Percentiles rank a stretch among this genome's conserved stretches.
phyloP scores from a whole-genome alignment of 2,797 vertebrate genomes.

The Labeo calbasu region DNA sequence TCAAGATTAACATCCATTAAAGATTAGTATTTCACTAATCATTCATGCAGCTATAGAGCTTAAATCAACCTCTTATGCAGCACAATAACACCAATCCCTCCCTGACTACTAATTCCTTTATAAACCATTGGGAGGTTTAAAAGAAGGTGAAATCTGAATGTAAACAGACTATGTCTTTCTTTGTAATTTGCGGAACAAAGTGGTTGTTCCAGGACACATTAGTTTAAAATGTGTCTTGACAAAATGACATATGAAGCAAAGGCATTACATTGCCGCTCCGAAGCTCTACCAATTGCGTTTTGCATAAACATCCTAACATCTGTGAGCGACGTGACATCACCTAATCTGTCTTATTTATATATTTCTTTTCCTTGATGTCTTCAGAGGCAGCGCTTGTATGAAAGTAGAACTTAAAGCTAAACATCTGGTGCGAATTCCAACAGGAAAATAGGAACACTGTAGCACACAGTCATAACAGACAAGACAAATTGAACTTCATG shows the following conservation, averaged over 20 bases:
- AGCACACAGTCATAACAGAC: conserved; percentile 35
- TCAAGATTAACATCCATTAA: conserved; percentile 18
- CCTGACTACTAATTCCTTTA: conserved; percentile 16
- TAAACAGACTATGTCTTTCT: conserved; percentile 29
- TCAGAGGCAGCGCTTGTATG: conserved; percentile 41
- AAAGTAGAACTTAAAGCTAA: conserved; percentile 50
- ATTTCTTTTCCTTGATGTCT: conserved; percentile 60
- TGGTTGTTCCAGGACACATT: conserved; percentile 47
- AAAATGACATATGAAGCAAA: conserved; percentile 49
- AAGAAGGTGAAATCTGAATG: conserved; percentile 30
- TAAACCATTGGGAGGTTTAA: neutral
- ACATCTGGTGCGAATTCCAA: conserved; percentile 64
- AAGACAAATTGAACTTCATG: conserved; percentile 35
- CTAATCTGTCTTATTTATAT: conserved; percentile 58
- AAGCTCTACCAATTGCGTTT: conserved; percentile 43
- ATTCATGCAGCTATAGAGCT: conserved; percentile 7
- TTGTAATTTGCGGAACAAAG: conserved; percentile 45
- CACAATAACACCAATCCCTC: conserved; percentile 24
- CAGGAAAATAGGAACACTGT: conserved; percentile 42
- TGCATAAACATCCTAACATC: conserved; percentile 56
- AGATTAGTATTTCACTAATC: conserved; percentile 20
- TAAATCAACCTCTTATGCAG: conserved; percentile 22
- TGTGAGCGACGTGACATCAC: conserved; percentile 53
- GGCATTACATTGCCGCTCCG: conserved; percentile 36
- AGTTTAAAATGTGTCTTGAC: conserved; percentile 45